Conservation (phyloP, 2,797 vertebrate genomes). For the Amniataba percoides region DNA sequence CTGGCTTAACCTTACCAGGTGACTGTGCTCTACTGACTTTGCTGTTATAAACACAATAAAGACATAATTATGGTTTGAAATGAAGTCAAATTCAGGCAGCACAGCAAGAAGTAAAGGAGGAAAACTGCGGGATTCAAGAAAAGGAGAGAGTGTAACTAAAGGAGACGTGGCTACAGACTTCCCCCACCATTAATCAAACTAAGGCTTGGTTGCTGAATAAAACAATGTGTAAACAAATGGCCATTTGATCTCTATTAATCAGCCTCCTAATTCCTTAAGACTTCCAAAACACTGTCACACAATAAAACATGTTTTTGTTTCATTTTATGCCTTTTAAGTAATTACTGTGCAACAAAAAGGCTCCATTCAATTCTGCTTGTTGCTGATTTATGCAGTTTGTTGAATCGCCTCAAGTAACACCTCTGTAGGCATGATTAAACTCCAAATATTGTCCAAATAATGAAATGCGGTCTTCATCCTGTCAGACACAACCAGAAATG, state of each 20-base stretch:
- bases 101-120: slow-evolving; percentile 32
- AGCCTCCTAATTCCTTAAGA: background rate
- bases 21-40: slow-evolving; percentile 36
- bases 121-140: slow-evolving; percentile 16
- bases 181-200: slow-evolving; percentile 2
- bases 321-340: background rate
- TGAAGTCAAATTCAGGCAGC: slow-evolving; percentile 19
- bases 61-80: slow-evolving; percentile 50
- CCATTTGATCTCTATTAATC: slow-evolving; percentile 10
- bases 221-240: background rate
- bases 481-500: background rate
- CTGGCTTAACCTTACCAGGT: slow-evolving; percentile 10
- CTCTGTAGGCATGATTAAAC: background rate
- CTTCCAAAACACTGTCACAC: background rate
- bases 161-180: slow-evolving; percentile 4
- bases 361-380: background rate
- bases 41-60: slow-evolving; percentile 33
- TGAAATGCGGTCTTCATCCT: background rate
- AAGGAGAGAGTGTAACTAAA: slow-evolving; percentile 9
- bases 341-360: background rate
- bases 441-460: background rate
- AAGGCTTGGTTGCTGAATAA: background rate
- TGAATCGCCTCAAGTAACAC: background rate
- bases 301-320: background rate
- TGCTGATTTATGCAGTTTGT: background rate